phyloP scores from a whole-genome alignment of 2,113 vertebrate genomes.

The Pseudorasbora parva region DNA sequence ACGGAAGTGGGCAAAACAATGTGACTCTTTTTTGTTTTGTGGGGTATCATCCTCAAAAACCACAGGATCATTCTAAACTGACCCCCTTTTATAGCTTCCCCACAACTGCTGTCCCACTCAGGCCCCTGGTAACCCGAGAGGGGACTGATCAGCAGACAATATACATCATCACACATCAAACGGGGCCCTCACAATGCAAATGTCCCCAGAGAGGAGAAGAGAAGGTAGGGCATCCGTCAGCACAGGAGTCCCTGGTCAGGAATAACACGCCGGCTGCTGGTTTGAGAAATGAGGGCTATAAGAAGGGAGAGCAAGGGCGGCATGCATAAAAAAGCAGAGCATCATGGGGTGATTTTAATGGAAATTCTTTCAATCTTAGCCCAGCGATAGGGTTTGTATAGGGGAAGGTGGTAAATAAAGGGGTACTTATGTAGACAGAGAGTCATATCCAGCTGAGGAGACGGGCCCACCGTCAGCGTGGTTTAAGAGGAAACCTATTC shows the following conservation, averaged over 20 bases:
- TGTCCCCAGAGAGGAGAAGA: constrained; percentile 54
- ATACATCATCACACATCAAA: constrained; percentile 73
- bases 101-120: constrained; percentile 18
- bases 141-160: constrained; percentile 65
- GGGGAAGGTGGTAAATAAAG: constrained; percentile 60
- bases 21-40: constrained; percentile 66
- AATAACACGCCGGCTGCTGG: constrained; percentile 55
- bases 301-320: constrained; percentile 50
- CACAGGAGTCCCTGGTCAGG: constrained; percentile 49
- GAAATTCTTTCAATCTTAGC: constrained; percentile 73
- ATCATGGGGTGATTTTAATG: constrained; percentile 68
- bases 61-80: constrained; percentile 56
- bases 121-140: constrained; percentile 65
- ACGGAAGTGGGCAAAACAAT: constrained; percentile 71
- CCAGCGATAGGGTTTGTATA: constrained; percentile 34
- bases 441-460: constrained; percentile 56
- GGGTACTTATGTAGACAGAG: constrained; percentile 72
- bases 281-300: constrained; percentile 58
- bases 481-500: constrained; percentile 75
- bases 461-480: constrained; percentile 75
- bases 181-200: constrained; percentile 54
- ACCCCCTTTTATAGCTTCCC: constrained; percentile 17
- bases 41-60: constrained; percentile 65
- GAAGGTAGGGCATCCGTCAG: constrained; percentile 53
- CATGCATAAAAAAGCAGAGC: constrained; percentile 63